These are phyloP conservation scores for Dromius quadrimaculatus DNA, from an alignment of 2,888 invertebrate genomes.

Conservation along the genomic window DNA sequence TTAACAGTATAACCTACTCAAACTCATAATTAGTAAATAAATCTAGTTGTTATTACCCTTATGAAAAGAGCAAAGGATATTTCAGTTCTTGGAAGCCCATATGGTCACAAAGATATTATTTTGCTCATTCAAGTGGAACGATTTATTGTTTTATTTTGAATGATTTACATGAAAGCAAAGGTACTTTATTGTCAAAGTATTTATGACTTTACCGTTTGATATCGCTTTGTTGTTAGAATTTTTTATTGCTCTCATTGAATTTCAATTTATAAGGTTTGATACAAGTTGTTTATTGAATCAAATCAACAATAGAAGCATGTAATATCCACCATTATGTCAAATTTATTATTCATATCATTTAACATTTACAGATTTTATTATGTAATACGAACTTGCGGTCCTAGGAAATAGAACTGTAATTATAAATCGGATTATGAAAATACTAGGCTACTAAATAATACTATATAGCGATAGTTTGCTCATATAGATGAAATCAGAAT, in stretches of 20 bases:
- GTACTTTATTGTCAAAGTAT: slow-evolving; percentile 8
- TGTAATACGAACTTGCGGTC: too few relatives aligned
- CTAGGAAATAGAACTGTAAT: too few relatives aligned
- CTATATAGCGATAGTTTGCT: too few relatives aligned
- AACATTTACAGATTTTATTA: too few relatives aligned
- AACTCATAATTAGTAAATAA: slow-evolving; percentile 20
- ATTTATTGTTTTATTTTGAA: slow-evolving; percentile 14
- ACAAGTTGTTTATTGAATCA: too few relatives aligned
- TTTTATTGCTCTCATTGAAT: slow-evolving; percentile 7
- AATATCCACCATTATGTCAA: too few relatives aligned
- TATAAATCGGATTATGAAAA: too few relatives aligned
- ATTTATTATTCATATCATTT: too few relatives aligned
- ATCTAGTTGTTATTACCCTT: slow-evolving; percentile 6
- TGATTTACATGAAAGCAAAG: slow-evolving; percentile 7
- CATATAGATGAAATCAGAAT: too few relatives aligned
- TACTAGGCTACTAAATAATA: too few relatives aligned
- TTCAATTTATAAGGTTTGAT: too few relatives aligned
- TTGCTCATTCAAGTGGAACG: slow-evolving; percentile 16
- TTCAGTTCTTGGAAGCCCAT: slow-evolving; percentile 12
- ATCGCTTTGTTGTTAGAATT: slow-evolving; percentile 12
- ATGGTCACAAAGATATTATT: slow-evolving; percentile 16
- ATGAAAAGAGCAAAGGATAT: not conserved
- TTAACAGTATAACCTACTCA: slow-evolving; percentile 10
- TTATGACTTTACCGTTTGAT: not conserved
- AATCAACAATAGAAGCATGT: too few relatives aligned